Evolutionary conservation across 2,797 vertebrate genomes (phyloP), one percentile per base, ranked within the genome.

Genomic region (Acropternis orthonyx): DNA sequence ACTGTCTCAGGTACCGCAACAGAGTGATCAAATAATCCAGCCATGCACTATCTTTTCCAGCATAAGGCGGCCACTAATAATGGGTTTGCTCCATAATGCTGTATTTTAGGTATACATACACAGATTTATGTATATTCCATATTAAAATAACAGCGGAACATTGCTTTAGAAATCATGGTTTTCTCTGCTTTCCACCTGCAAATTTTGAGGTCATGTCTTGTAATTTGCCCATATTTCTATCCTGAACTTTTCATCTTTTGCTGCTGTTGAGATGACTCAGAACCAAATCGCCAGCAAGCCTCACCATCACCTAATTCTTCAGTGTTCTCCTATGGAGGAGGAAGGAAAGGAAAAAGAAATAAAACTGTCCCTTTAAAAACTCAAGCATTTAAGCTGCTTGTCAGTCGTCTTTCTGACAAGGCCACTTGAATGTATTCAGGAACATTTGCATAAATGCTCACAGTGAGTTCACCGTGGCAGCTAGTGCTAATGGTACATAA

Each of bases 371-470:
- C 71, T 85, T 96, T 94, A 96, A 97, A 97, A 97, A 56, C 69
- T 94, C 77, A 80, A 95, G 95, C 95, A 87, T 98, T 98, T 97
- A 97, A 97, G 96, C 94, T 97, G 95, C 97, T 97, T 97, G 97
- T 98, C 98, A 98, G 97, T 93, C 16, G 34, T 97, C 95, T 97
- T 94, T 96, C 97, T 98, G 98, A 98, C 98, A 98, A 98, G 98
- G 97, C 97, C 97, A 97, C 97, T 95, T 91, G 97, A 97, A 98
- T 97, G 93, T 97, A 97, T 97, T 98, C 97, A 87, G 95, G 94
- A 94, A 56, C 95, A 98, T 98, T 98, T 98, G 98, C 98, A 98
- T 98, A 98, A 98, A 98, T 61, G 97, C 97, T 98, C 95, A 82
- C 95, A 87, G 97, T 97, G 97, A 98, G 98, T 98, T 98, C 98